phyloP scores from a whole-genome alignment of 2,888 invertebrate species.

The Limnephilus rhombicus region DNA sequence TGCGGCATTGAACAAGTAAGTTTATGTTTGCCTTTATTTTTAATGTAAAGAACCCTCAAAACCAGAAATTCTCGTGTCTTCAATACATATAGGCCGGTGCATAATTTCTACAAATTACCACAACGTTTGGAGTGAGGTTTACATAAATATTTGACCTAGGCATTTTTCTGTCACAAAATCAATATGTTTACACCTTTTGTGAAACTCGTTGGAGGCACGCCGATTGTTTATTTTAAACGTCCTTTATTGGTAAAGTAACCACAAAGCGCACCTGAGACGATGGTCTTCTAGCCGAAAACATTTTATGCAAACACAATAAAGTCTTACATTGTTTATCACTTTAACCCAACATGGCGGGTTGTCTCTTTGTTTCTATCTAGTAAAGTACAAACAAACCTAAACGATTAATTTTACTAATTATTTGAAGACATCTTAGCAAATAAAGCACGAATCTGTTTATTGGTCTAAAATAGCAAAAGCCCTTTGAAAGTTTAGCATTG shows the following conservation, averaged over 20 bases:
- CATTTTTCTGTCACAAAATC: conserved; percentile 18
- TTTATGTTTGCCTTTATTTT: not conserved
- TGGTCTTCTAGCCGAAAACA: not conserved
- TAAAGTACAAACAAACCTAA: not conserved
- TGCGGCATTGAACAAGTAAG: conserved; percentile 82
- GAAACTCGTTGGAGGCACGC: not conserved
- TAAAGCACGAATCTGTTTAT: not conserved
- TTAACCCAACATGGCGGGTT: not conserved
- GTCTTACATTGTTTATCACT: not conserved
- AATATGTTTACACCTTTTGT: conserved; percentile 25
- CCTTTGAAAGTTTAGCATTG: not conserved
- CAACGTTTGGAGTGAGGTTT: not conserved
- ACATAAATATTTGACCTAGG: conserved; percentile 23
- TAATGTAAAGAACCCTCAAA: no score
- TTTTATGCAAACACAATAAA: conserved; percentile 11
- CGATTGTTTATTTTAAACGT: not conserved
- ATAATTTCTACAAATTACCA: not conserved
- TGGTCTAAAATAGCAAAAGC: not conserved
- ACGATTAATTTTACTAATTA: not conserved
- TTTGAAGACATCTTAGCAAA: not conserved
- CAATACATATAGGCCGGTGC: not conserved
- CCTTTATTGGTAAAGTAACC: conserved; percentile 30
- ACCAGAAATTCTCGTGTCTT: not conserved
- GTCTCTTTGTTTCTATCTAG: not conserved
- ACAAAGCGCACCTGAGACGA: not conserved